Conservation (phyloP, 1,140 invertebrate genomes). For the Coenobita brevimanus region DNA sequence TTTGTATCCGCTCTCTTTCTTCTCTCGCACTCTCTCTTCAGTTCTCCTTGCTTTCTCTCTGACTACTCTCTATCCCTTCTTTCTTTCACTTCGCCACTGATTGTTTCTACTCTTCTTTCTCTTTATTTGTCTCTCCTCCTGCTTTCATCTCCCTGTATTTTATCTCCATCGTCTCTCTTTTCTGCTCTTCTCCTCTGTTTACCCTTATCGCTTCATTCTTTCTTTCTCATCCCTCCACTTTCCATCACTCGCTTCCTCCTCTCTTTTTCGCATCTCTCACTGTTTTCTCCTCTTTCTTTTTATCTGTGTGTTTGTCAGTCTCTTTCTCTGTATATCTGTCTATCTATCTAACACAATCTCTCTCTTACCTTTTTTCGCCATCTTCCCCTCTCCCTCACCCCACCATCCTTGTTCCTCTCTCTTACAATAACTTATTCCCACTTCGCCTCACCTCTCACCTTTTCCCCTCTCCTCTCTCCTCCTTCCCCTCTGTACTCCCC, state of each 20-base stretch:
- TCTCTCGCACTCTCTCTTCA: background rate
- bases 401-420: too few species aligned
- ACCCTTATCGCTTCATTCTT: background rate
- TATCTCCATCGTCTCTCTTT: background rate
- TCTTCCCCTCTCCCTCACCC: background rate
- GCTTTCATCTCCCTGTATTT: background rate
- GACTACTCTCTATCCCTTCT: background rate
- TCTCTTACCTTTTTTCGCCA: background rate
- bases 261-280: background rate
- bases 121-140: background rate
- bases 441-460: too few species aligned
- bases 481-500: background rate
- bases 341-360: too few species aligned
- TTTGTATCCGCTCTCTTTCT: background rate
- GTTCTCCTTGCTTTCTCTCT: background rate
- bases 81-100: background rate
- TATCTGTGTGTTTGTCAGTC: background rate
- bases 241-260: background rate
- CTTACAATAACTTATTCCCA: background rate
- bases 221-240: background rate
- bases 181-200: background rate
- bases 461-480: background rate
- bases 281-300: background rate
- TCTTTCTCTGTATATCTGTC: background rate
- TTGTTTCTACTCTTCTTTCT: constrained; percentile 13